Base-by-base conservation (phyloP, 2,888 invertebrate species). In the Drosophila dives region DNA sequence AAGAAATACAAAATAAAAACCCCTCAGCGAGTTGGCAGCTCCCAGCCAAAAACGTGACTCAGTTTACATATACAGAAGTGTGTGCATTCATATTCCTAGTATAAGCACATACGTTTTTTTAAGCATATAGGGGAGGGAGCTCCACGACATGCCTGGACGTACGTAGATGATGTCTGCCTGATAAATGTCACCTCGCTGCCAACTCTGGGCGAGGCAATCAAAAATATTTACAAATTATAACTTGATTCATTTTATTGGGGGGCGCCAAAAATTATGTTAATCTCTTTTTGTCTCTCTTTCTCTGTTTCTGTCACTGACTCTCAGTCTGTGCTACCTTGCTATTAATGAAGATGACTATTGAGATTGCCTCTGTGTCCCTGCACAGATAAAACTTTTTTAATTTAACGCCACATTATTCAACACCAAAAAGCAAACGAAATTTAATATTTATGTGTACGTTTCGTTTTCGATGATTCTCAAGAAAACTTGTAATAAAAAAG, bases 221-320 rank as follows among this genome's bases (percentile, higher is more conserved):
- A 77, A 86, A 77, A 81, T 81, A 67, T 83, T 74, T 67, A 85
- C 83, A 85, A 82, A 85, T 81, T 87, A 81, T 66, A 66, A 40
- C 81, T 77, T 48, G 66, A 67, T 78, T 60, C 59, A 63, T 69
- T 75, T 66, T 64, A 4, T 58, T 67, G 75, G 55, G 77, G 77
- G 86, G 83, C 80, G 86, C 86, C 81, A 75, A 88, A 45, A 86
- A 77, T 70, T 62, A 73, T 88, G 65, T 73, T 80, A 80, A 86
- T 64, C 61, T 42, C 23, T 42, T 59, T 29, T 20, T 15, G 33
- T 45, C 32, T 36, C 29, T 23, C 36, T 26, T 11, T 23, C 32
- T 32, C 20, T 59, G 0, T 12, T n/a, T 11, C 32, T 50, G 4
- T 5, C 36, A 17, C 34, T 62, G 7, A 2, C 26, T 11, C 17